Base-by-base conservation (phyloP, 2,797 vertebrate genomes). In the Prunella strophiata region DNA sequence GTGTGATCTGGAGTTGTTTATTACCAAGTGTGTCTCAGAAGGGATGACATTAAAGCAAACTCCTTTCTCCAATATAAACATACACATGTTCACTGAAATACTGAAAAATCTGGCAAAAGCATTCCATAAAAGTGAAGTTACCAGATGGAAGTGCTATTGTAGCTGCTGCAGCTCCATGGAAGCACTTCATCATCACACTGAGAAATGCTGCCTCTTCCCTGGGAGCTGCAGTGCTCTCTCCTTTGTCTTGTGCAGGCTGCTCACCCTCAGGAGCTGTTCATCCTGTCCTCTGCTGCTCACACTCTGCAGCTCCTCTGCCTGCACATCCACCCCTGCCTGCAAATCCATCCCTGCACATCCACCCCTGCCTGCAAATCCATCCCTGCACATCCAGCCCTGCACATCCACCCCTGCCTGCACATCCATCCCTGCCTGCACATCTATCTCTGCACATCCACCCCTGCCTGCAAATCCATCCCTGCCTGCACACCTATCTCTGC, bases 61-160 rank as follows among this genome's bases (percentile, higher is more conserved):
- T 74, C 85, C 90, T 75, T 91, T 88, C 66, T 95, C 88, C 89
- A 88, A 27, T 32, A 94, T 76, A 93, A 89, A 95, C 88, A 93
- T 66, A 59, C 62, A 90, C 47, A 52, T 70, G 83, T 63, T 95
- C 89, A 72, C 20, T 47, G 72, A 95, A 93, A 89, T 9, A 55
- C 47, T 34, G 47, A 79, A 84, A 94, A 94, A 93, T 29, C 92
- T 96, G 94, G 93, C 74, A 92, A 80, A 91, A 70, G 58, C 88
- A 72, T 92, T 79, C 32, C 43, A 26, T 62, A 58, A 82, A 94
- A 91, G 77, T 38, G 23, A 89, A 94, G 84, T 79, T 83, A 47
- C 63, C 96, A 96, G 94, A 85, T 93, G 90, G 68, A 94, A 92
- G 86, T 79, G 88, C 89, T 91, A 52, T 75, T 59, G 88, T 70